Base-by-base conservation (phyloP, 2,888 invertebrate genomes). In the Cryptocephalus primarius region DNA sequence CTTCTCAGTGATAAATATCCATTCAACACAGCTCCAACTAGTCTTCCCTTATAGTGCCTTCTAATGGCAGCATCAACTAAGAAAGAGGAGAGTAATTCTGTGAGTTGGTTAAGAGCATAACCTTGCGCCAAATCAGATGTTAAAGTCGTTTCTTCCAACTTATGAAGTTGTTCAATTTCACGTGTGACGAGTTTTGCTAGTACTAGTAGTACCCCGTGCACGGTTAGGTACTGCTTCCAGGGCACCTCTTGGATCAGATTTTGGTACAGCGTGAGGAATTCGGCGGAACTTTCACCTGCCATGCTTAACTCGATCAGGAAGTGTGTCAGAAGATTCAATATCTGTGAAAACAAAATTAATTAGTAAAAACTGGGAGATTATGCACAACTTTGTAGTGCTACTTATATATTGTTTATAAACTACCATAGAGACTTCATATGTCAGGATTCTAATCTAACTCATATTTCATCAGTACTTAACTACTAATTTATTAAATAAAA, bases 81-180 rank as follows among this genome's bases (percentile, higher is more conserved):
- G 74, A 96, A 91, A 60, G 88, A 82, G 8, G 90, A 83, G 57
- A 95, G 71, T 13, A 95, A 71, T 67, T 94, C 92, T 39, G 92
- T 92, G 1, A 69, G 55, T 62, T 91, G 88, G 61, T 93, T 90
- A 48, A 95, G 71, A 0, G 94, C 91, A 71, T 88, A 94, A 4
- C 95, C 83, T 74, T 95, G 92, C 1, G 93, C 89, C 1, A 96
- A 76, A 69, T 96, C 93, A 0, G 94, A 93, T 1, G 90, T 94
- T 2, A 96, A 75, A 0, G 93, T 92, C 1, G 90, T 90, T 62
- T 91, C 91, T 68, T 96, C 96, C 32, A 95, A 73, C 9, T 84
- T 80, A 67, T 91, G 90, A 12, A 96, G 74, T 58, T 90, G 85
- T 51, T 86, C 84, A 38, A 94, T 92, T 74, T 96, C 95, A 55